Evolutionary conservation across 2,888 invertebrate species (phyloP).

Genomic region (Acanthoscelides obtectus): DNA sequence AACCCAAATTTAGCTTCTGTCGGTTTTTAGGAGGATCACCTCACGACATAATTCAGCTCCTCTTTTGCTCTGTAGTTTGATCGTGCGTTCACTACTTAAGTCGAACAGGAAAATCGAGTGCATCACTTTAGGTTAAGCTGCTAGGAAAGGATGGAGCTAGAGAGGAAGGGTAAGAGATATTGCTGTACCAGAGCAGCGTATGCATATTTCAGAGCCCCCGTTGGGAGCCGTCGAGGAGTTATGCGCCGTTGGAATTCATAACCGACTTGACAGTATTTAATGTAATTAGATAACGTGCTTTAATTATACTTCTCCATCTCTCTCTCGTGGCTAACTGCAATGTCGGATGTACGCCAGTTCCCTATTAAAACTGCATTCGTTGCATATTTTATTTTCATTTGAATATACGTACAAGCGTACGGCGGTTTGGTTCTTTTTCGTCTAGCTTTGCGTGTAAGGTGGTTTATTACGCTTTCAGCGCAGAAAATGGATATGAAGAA

Average conservation of each 20-base stretch:
- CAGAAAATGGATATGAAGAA: too few relatives aligned
- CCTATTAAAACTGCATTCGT: neutral
- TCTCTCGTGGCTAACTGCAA: neutral
- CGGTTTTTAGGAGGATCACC: too few relatives aligned
- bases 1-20: too few relatives aligned
- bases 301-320: constrained; percentile 1
- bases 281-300: constrained; percentile 11
- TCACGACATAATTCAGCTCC: too few relatives aligned
- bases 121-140: neutral
- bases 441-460: too few relatives aligned
- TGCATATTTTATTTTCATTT: neutral
- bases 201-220: neutral
- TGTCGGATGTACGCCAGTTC: neutral
- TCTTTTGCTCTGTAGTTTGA: too few relatives aligned
- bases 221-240: constrained; percentile 2
- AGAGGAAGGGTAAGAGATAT: neutral
- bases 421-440: neutral
- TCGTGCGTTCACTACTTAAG: too few relatives aligned
- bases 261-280: constrained; percentile 11
- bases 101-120: too few relatives aligned
- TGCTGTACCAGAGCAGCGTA: neutral
- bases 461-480: too few relatives aligned
- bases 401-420: neutral
- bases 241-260: constrained; percentile 19
- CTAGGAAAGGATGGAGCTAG: neutral